Base-by-base conservation (phyloP, 2,113 vertebrate species). In the Rhineura floridana region DNA sequence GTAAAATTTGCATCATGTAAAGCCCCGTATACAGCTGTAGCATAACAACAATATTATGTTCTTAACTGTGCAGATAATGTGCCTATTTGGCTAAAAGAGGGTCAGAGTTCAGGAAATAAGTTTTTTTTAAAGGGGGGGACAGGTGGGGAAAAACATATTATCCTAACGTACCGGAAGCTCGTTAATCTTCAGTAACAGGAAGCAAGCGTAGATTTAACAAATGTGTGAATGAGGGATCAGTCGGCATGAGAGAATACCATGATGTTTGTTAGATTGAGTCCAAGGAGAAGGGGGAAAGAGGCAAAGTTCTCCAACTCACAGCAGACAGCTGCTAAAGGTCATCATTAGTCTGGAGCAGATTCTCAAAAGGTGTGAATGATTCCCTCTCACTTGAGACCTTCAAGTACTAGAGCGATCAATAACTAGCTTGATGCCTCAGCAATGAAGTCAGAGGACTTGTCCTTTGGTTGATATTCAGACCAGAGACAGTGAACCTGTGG, bases 61-160 rank as follows among this genome's bases (percentile, higher is more conserved):
- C 50, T 12, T 50, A 94, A 83, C 52, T 13, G 44, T 90, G 89
- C 75, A 90, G 88, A 90, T 36, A 90, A 92, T 84, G 86, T 5
- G 19, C 44, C 92, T 83, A 28, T 65, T 93, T 86, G 88, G 77
- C 73, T 83, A 77, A 67, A 7, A 67, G 70, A 93, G 79, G 70
- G 85, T 90, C 83, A 84, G 48, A 76, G 85, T 83, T 90, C 42
- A 82, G 82, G 86, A 91, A 76, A 89, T 86, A 33, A 30, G 59
- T 44, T 25, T 2, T 48, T 4, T 69, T 63, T 3, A 23, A n/a
- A 46, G 63, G 62, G 62, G 25, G 89, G 83, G 50, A 46, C 67
- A 52, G 0, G 28, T 0, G 0, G 46, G 17, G 90, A 86, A 73
- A 59, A 63, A 67, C 0, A 39, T 0, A 0, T 23, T 19, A 15